A percentile compares a stretch with the other conserved stretches of the same genome.
Conservation (phyloP, 2,113 vertebrate genomes). For the Pionites leucogaster region DNA sequence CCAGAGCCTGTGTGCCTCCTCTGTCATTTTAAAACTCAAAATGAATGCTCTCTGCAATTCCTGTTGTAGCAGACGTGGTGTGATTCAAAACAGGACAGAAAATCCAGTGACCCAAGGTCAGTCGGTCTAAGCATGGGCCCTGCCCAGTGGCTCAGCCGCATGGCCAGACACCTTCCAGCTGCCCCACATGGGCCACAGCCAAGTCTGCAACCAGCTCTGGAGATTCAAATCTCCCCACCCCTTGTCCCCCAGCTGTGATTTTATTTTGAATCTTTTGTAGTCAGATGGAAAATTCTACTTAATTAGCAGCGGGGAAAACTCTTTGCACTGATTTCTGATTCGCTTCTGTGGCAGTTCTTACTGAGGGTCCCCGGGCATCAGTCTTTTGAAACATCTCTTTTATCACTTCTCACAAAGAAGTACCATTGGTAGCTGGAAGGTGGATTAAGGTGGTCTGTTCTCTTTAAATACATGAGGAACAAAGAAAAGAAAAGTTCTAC, state of each 20-base stretch:
- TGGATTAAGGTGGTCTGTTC: not conserved
- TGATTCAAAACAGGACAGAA: not conserved
- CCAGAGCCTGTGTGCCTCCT: not conserved
- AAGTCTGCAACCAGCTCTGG: not conserved
- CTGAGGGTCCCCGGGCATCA: not conserved
- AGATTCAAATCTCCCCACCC: not conserved
- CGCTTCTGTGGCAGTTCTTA: rapidly evolving
- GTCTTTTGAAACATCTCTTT: not conserved
- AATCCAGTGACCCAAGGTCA: rapidly evolving
- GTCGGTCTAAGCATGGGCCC: not conserved
- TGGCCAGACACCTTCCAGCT: not conserved
- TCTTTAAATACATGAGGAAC: not conserved
- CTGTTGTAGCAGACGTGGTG: rapidly evolving
- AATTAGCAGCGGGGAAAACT: not conserved
- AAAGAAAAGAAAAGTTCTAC: not conserved
- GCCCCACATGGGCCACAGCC: not conserved
- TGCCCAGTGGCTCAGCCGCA: not conserved
- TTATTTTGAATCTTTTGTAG: not conserved
- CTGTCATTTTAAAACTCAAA: not conserved
- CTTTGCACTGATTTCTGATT: not conserved
- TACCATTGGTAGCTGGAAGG: not conserved
- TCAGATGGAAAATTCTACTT: not conserved
- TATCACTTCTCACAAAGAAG: not conserved
- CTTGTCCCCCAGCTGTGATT: not conserved
- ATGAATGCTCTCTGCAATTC: not conserved